Evolutionary conservation across 2,113 vertebrate species (phyloP), one percentile per base, ranked within the genome.

Genomic region (Ursus arctos): DNA sequence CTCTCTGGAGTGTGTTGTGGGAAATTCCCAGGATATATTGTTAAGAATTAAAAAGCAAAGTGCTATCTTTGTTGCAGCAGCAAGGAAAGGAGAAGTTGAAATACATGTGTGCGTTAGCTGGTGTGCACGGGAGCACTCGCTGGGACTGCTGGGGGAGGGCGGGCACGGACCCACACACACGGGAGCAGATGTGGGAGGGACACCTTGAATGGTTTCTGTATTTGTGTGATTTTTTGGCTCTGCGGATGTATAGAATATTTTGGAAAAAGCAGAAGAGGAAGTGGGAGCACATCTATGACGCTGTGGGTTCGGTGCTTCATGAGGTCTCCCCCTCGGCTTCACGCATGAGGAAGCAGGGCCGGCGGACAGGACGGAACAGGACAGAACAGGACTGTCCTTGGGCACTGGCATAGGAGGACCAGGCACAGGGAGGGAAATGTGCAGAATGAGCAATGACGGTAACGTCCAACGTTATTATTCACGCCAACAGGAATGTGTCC

Each of bases 401-500:
- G 51, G 2, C 11, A 28, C 26, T 2, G 1, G 36, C 1, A 0
- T 18, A 14, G 10, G 1, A 6, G 16, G 10, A 31, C 24, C 19
- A 6, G n/a, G 6, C 0, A 0, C 12, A 14, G 91, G 53, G 61
- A 40, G 22, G 36, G 36, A 47, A 33, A 6, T 14, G 4, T 0
- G 8, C 18, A 3, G 67, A 49, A 21, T 18, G 10, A 18, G 21
- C 19, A 22, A 24, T 1, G 1, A 28, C 7, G 0, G 0, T n/a
- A 18, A 2, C 0, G 4, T 4, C 6, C 21, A 51, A 2, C 33
- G 13, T 33, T 6, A 0, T 43, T 3, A 6, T 19, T 19, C 12
- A 51, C 2, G 7, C 61, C 40, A 3, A 18, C 2, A 1, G 33
- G 10, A 28, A 33, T 2, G 19, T 31, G 14, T 36, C 31, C 11